Evolutionary conservation across 37 sponge, comb jelly and placozoan genomes (phyloP), one percentile per base, ranked within the genome.

Genomic region (Amphimedon queenslandica): DNA sequence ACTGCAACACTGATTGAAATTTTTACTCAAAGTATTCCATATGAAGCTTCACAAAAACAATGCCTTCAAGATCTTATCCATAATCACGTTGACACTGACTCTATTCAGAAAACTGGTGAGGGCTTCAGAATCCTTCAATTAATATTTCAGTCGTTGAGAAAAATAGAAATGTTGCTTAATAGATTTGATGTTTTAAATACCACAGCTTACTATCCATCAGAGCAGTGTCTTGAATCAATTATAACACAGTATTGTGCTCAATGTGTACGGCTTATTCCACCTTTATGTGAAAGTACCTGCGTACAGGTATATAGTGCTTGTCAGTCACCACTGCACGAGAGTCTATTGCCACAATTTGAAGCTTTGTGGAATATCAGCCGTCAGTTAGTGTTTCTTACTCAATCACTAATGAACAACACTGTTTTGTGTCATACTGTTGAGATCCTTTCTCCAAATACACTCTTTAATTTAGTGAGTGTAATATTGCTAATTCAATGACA

Each of bases 281-380:
- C 27, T 60, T n/a, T 60, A 60, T 60, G 61, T 60, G 27, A 60
- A 5, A 60, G 28, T n/a, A 25, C 21, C 21, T 60, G 61, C 21
- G 5, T 5, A 6, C 5, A 11, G 8, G 61, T 60, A 6, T 13
- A n/a, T 25, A 60, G 8, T 60, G 61, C 24, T 5, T 60, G 61
- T n/a, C 61, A 60, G 27, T 60, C 61, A n/a, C 61, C 61, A 25
- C 27, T 60, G 28, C 61, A 60, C 8, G 61, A 60, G 8, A 25
- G 61, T 6, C 27, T 60, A 60, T 25, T 6, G 5, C 27, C 21
- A 25, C 61, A 60, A 25, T n/a, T 60, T 25, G 61, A 60, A n/a
- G 61, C 28, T 25, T 13, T 60, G 27, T 60, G 61, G 61, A 60
- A 60, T 60, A n/a, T 60, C 27, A 60, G 24, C 28, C 27, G 27